Percentiles rank a stretch among this genome's conserved stretches.
phyloP scores from a whole-genome alignment of 2,888 invertebrate species.

The Phorcus lineatus region DNA sequence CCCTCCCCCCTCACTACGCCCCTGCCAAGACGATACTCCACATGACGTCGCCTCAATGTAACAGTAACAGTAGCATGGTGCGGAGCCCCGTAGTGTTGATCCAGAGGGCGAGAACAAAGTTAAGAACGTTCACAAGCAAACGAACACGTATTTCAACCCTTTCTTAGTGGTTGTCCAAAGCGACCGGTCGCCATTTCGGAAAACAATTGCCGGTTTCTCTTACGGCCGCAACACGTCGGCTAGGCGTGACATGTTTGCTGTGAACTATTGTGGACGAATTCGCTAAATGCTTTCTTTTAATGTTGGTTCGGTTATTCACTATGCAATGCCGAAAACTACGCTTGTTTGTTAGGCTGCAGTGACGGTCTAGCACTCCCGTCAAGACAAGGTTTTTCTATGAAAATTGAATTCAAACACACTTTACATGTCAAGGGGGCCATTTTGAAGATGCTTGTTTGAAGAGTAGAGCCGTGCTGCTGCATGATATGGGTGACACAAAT shows the following conservation, averaged over 20 bases:
- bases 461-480: too few relatives aligned
- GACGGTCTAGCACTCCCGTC: too few relatives aligned
- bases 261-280: background rate
- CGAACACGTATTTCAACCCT: background rate
- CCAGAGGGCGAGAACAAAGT: background rate
- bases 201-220: conserved; percentile 2
- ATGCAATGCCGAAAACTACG: background rate
- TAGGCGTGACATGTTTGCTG: conserved; percentile 6
- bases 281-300: background rate
- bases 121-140: conserved; percentile 3
- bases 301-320: background rate
- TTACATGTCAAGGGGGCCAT: too few relatives aligned
- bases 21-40: too few relatives aligned
- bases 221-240: background rate
- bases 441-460: too few relatives aligned
- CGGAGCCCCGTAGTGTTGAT: background rate
- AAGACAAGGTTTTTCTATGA: too few relatives aligned
- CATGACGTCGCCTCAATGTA: background rate
- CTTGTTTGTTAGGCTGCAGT: background rate
- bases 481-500: too few relatives aligned
- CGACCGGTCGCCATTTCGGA: background rate
- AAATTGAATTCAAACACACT: too few relatives aligned
- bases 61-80: background rate
- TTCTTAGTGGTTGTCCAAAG: background rate
- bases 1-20: too few relatives aligned